A percentile compares a stretch with the other conserved stretches of the same genome.
Conservation (phyloP, 2,113 vertebrate species). For the Notarius lentiginosus region DNA sequence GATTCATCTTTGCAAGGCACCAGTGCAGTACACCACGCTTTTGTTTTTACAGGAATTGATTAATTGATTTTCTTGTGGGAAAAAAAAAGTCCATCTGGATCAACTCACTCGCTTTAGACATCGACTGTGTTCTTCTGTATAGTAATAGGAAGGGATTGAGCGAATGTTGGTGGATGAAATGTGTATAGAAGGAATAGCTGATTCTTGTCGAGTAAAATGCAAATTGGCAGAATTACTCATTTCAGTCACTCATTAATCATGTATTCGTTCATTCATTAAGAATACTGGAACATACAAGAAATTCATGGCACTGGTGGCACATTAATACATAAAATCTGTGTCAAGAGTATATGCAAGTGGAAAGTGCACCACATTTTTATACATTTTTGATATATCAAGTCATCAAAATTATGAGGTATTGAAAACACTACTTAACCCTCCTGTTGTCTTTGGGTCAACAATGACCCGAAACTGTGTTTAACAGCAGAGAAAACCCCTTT, state of each 20-base stretch:
- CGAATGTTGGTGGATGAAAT: not conserved
- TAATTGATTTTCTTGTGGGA: slow-evolving; percentile 26
- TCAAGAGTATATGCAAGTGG: not conserved
- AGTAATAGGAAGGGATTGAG: not conserved
- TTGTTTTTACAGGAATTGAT: not conserved
- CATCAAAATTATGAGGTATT: too few species aligned
- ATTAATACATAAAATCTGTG: not conserved
- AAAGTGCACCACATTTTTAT: not conserved
- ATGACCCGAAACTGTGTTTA: too few species aligned
- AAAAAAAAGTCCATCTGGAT: not conserved
- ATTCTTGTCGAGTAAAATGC: not conserved
- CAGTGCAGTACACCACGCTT: too few species aligned
- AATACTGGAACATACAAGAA: not conserved
- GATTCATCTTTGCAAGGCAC: too few species aligned
- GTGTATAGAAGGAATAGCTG: not conserved
- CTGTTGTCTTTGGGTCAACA: too few species aligned
- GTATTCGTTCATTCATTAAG: not conserved
- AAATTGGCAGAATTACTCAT: not conserved
- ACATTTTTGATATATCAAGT: too few species aligned
- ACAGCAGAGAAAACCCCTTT: too few species aligned
- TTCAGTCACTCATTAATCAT: not conserved
- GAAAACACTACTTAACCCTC: too few species aligned
- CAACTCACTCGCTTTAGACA: not conserved
- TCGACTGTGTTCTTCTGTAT: not conserved
- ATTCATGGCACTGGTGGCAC: not conserved